Base-by-base conservation (phyloP, 92 coral and sea anemone genomes). In the Phymanthus crucifer region DNA sequence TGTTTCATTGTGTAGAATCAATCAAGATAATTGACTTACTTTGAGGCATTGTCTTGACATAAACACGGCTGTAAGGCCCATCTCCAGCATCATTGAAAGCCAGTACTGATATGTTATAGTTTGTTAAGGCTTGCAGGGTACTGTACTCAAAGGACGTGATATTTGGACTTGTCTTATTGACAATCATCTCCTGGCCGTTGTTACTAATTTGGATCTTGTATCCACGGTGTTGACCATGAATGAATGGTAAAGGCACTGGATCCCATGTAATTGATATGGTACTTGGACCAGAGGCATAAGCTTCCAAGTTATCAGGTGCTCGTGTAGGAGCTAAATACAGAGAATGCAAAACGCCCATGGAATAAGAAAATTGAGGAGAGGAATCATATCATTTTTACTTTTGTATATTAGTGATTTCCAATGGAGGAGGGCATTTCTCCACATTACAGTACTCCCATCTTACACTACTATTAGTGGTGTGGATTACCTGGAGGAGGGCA, bases 101-200 rank as follows among this genome's bases (percentile, higher is more conserved):
- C 76, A 79, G 43, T 18, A 87, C 65, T 21, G 78, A 46, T 40
- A 87, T 13, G 40, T 74, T 87, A 56, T 87, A 87, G 38, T 77
- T 83, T 31, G 80, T 87, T 65, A 65, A 57, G 4, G 90, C 87
- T 47, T 77, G 84, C 19, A 87, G 86, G 65, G 73, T 78, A 32
- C 33, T 33, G 43, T 71, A 18, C 32, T 73, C 84, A 23, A 69
- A 52, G 26, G 61, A 8, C n/a, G 73, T 75, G 2, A 17, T 26
- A n/a, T 81, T 48, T 69, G 78, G 33, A 27, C 43, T 16, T 34
- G 72, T 76, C 13, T 38, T 66, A 43, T 69, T 70, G n/a, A 36
- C 23, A 18, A 13, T 38, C 37, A 4, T 12, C 24, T 61, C 29
- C 17, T 66, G 47, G 2, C 50, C 56, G 16, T 52, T 7, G n/a